Evolutionary conservation across 2,888 invertebrate genomes (phyloP), one percentile per base, ranked within the genome.

Genomic region (Callimorpha dominula): DNA sequence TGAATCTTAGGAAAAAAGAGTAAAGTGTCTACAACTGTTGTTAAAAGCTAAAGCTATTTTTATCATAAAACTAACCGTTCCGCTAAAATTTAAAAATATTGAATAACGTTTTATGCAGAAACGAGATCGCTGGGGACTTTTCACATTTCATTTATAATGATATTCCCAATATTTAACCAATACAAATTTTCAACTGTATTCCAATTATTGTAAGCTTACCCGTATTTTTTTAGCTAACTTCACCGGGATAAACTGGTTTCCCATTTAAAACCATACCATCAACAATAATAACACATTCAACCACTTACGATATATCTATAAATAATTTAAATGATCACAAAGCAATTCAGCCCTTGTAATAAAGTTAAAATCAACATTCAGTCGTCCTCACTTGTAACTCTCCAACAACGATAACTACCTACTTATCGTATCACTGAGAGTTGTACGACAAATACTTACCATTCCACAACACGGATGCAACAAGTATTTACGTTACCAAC

Each of bases 391-490:
- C 42, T 17, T 8, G 43, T 20, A 57, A 54, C n/a, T 43, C 20
- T 42, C 67, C 42, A 67, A 42, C 54, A 20, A 57, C 31, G 31
- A 31, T 54, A 57, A 67, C 9, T 54, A 68, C 52, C 9, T 54
- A 68, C 52, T 68, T 54, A n/a, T 20, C 40, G 57, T 43, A 7
- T 20, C 54, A 12, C 54, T 40, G 43, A 49, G 46, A 49, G 6
- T 52, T 60, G n/a, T 42, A 43, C 40, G 49, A 65, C 65, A 43
- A 66, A 15, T 63, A 60, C 62, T 49, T 17, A 31, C 40, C n/a
- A 12, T 31, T 60, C 50, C 43, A 52, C 50, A 54, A 70, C 63
- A 42, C 40, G 52, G 20, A 68, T 63, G 69, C 69, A 62, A 69
- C 54, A 70, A 70, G 70, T 64, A 65, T 43, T 64, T 54, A 43